phyloP scores from a whole-genome alignment of 2,797 vertebrate genomes.

The Sandelia bainsii region DNA sequence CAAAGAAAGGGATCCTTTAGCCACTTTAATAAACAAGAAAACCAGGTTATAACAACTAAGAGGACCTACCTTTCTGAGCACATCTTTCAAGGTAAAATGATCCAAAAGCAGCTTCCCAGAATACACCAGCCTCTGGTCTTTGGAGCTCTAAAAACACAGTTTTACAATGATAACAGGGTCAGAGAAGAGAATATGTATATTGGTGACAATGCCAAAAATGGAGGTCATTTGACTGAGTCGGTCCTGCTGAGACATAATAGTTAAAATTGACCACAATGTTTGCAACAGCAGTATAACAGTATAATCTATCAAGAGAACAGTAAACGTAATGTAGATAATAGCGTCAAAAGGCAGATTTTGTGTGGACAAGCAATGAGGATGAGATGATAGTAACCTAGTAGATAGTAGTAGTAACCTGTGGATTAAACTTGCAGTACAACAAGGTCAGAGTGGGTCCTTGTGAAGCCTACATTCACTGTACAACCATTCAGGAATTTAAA shows the following conservation, averaged over 20 bases:
- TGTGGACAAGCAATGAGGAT: conserved; percentile 46
- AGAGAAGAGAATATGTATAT: neutral
- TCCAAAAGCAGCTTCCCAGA: conserved; percentile 96
- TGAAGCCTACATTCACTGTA: conserved; percentile 31
- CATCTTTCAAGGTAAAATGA: conserved; percentile 94
- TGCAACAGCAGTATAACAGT: neutral
- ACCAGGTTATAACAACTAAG: neutral
- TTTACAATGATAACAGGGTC: conserved; percentile 36
- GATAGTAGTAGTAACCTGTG: too few species aligned
- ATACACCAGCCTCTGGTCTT: conserved; percentile 97
- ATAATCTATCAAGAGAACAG: neutral
- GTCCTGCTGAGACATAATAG: neutral
- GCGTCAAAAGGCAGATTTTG: conserved; percentile 39
- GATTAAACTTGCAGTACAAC: conserved; percentile 58
- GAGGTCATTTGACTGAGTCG: neutral
- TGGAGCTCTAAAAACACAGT: conserved; percentile 88
- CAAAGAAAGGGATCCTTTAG: neutral
- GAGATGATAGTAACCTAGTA: conserved; percentile 57
- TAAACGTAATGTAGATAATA: conserved; percentile 10
- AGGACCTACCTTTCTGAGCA: conserved; percentile 93
- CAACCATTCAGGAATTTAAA: conserved; percentile 42
- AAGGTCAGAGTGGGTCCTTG: conserved; percentile 57
- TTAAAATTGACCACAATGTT: neutral
- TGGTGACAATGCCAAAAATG: neutral
- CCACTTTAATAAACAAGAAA: neutral